Base-by-base conservation (phyloP, 1,140 invertebrate species). In the Leptinotarsa defecta region DNA sequence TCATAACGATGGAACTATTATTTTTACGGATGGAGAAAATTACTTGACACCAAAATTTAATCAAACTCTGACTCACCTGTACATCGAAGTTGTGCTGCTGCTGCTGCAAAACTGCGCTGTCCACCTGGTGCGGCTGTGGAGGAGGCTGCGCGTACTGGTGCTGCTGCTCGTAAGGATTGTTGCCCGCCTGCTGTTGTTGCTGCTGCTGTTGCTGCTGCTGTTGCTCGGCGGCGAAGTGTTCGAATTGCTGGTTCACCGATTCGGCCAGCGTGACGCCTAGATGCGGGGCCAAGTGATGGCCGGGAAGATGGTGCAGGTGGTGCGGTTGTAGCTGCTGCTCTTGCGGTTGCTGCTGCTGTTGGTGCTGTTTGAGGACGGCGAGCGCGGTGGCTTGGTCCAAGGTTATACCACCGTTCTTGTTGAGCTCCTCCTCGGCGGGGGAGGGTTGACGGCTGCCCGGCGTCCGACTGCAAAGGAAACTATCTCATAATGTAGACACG, bases 361-460 rank as follows among this genome's bases (percentile, higher is more conserved):
- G 87, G 86, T 88, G 86, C 80, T 86, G 85, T 84, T 86, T 87
- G 83, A 88, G 86, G 84, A 88, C 86, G 79, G 88, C 87, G 75
- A 91, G 89, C 81, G 90, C 89, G 17, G 87, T 87, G 20, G 87
- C 87, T 11, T 86, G 87, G 71, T 88, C 88, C 65, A 89, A 80
- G 48, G 88, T 81, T 15, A 88, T 87, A 24, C 88, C 86, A 48
- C 88, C 88, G n/a, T 88, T 87, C 82, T 91, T 91, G 72, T 89
- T 90, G 62, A 91, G 86, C 77, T 95, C 94, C 81, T 96, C 95
- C 84, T 96, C 94, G 13, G 94, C 94, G 4, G 95, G 95, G 11
- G 95, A 96, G 22, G 94, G 95, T 84, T 97, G 95, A 81, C 94
- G 90, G 79, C 95, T 96, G n/a, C 94, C 94, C 5, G 93, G 93